phyloP scores from a whole-genome alignment of 1,140 invertebrate genomes.

The Yoshiicerus persimilis region DNA sequence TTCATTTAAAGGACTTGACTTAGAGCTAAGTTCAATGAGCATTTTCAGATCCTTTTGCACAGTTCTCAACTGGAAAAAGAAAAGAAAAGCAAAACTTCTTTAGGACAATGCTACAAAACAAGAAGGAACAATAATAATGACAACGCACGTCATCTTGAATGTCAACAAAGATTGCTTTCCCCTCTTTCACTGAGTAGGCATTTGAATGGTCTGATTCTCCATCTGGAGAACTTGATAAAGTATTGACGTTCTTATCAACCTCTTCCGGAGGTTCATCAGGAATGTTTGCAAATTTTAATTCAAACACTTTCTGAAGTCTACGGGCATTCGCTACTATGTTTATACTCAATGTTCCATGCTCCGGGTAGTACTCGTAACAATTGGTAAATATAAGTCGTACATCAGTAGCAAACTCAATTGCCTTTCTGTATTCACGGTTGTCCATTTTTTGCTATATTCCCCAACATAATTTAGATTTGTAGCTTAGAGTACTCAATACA shows the following conservation, averaged over 20 bases:
- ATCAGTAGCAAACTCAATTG: slow-evolving; percentile 90
- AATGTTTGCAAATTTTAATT: slow-evolving; percentile 85
- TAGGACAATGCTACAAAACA: too few species aligned
- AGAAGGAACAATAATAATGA: too few species aligned
- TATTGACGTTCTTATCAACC: not conserved
- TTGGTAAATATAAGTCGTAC: slow-evolving; percentile 98
- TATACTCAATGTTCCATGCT: too few species aligned
- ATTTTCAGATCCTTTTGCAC: too few species aligned
- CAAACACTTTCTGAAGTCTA: slow-evolving; percentile 96
- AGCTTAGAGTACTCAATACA: too few species aligned
- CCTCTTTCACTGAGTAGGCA: slow-evolving; percentile 78
- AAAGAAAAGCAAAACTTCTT: too few species aligned
- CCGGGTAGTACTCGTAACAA: slow-evolving; percentile 97
- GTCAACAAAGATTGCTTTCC: too few species aligned
- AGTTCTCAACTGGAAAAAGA: too few species aligned
- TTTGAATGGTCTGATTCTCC: slow-evolving; percentile 72
- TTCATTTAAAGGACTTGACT: too few species aligned
- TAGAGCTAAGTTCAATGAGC: too few species aligned
- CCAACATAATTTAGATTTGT: not conserved
- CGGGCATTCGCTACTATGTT: slow-evolving; percentile 95
- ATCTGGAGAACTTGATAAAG: slow-evolving; percentile 55
- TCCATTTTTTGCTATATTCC: slow-evolving; percentile 86
- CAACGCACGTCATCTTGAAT: too few species aligned
- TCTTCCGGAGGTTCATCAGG: slow-evolving; percentile 88
- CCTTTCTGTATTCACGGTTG: slow-evolving; percentile 84